Percentiles rank a stretch among this genome's conserved stretches.
phyloP scores from a whole-genome alignment of 2,797 vertebrate genomes.

The Ibycter americanus region DNA sequence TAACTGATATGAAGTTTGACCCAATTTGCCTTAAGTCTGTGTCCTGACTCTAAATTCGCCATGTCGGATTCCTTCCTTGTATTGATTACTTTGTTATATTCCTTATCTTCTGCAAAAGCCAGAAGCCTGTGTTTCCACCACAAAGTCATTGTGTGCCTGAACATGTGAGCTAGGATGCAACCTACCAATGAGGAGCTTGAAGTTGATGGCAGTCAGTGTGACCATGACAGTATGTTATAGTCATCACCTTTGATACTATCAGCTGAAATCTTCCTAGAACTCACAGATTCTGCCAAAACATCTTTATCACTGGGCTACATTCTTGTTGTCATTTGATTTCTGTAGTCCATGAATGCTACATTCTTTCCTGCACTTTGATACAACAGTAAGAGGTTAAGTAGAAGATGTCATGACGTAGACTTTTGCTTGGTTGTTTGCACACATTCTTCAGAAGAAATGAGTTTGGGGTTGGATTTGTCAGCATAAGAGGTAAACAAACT shows the following conservation, averaged over 20 bases:
- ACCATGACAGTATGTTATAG: neutral
- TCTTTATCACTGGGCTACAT: neutral
- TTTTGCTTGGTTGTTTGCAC: neutral
- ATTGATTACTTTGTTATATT: neutral
- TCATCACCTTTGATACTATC: neutral
- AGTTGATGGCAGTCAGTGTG: neutral
- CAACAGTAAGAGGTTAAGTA: neutral
- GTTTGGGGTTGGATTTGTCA: neutral
- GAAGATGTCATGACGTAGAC: neutral
- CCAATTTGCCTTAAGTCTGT: neutral
- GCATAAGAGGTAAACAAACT: neutral
- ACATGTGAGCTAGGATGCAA: neutral
- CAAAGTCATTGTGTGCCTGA: neutral
- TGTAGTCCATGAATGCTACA: neutral
- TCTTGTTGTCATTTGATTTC: neutral
- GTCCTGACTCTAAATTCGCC: neutral
- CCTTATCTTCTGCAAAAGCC: neutral
- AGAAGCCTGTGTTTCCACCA: neutral
- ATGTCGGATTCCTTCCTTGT: neutral
- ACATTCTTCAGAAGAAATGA: neutral
- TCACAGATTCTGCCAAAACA: neutral
- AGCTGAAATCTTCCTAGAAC: neutral
- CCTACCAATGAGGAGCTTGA: neutral
- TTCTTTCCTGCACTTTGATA: neutral
- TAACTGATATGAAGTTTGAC: neutral